Base-by-base conservation (phyloP, 2,113 vertebrate species). In the Amphiprion ocellaris region DNA sequence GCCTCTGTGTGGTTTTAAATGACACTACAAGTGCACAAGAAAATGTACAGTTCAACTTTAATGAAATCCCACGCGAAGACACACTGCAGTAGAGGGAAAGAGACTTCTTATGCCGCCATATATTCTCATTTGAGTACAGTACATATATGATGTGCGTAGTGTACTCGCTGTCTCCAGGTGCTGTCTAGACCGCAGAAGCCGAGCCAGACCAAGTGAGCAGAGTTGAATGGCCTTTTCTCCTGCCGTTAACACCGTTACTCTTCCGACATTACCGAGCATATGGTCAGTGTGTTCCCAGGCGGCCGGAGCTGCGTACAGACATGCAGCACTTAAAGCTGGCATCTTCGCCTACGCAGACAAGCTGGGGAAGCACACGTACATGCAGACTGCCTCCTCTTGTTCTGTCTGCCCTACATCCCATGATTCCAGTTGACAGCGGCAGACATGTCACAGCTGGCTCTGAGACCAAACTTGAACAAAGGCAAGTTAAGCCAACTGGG, bases 381-480 rank as follows among this genome's bases (percentile, higher is more conserved):
- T 69, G 69, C 79, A 81, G 64, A 39, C 55, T 55, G 73, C 65
- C 59, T 85, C 63, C 47, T 87, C 50, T 50, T 24, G 26, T 50
- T 79, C 81, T 54, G 28, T 90, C 83, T 83, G 69, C 74, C 75
- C 74, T 49, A n/a, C 67, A 83, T 91, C 79, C 76, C 77, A 77
- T 91, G 87, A 94, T 94, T 90, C 63, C 82, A 68, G 86, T 47
- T 92, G 93, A 94, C 93, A 94, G 91, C 74, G 55, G 86, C 86
- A 90, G 87, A 92, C 74, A 55, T 81, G 79, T 91, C 90, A 87
- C 90, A 92, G 90, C 91, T 92, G 89, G 90, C 84, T 77, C 74
- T n/a, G 62, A 86, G 87, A 92, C 83, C 75, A 70, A 77, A 83
- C 84, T 87, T 66, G 80, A 92, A 91, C 86, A 92, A 92, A 92